A percentile compares a stretch with the other conserved stretches of the same genome.
Conservation (phyloP, 2,113 vertebrate genomes). For the Tupaia chinensis region DNA sequence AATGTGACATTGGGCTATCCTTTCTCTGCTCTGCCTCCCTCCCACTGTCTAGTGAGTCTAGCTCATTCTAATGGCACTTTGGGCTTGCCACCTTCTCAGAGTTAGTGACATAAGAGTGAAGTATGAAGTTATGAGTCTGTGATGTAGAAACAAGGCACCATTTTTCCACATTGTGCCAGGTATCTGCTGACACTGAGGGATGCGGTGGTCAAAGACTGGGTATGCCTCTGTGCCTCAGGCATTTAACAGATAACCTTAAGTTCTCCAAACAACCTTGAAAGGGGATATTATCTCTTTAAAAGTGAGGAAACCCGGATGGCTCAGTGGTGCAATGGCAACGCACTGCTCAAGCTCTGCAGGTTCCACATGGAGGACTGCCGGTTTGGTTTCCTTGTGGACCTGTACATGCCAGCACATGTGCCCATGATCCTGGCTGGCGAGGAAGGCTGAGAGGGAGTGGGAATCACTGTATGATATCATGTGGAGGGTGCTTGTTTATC, state of each 20-base stretch:
- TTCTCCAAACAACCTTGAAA: background rate
- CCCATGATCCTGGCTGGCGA: no score
- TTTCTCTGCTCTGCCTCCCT: background rate
- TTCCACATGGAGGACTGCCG: no score
- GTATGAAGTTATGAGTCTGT: background rate
- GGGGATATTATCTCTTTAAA: background rate
- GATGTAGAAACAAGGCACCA: background rate
- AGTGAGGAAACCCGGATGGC: background rate
- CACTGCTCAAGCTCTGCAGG: no score
- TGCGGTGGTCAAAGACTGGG: background rate
- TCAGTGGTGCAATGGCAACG: no score
- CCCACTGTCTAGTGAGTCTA: background rate
- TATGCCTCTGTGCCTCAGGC: no score
- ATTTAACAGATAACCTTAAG: background rate
- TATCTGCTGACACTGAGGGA: background rate
- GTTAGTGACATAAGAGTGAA: background rate
- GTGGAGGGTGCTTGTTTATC: no score
- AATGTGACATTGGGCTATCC: conserved; percentile 37
- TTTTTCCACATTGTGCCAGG: background rate
- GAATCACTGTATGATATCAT: no score
- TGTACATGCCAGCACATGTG: no score
- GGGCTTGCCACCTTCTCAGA: background rate
- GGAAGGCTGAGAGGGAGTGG: no score
- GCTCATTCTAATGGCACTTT: background rate
- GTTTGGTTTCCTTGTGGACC: no score